Evolutionary conservation across 2,888 invertebrate species (phyloP), one percentile per base, ranked within the genome.

Genomic region (Marasmarcha lunaedactyla): DNA sequence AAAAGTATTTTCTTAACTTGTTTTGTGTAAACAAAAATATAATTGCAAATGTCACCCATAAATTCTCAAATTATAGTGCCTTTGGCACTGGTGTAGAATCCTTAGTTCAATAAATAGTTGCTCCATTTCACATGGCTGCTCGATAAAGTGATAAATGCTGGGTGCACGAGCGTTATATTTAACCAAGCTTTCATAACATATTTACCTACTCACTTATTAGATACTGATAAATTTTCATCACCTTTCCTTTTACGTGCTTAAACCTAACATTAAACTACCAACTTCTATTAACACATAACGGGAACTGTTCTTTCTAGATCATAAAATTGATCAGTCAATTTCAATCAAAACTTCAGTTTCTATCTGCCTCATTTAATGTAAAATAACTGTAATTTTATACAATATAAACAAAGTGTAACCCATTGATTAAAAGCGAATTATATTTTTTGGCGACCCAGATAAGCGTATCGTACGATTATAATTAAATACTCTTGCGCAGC

Each of bases 111-210:
- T 30, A 44, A 45, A 46, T 44, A 49, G 35, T 39, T 56, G 63
- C 58, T 55, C 67, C 56, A 67, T 63, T 69, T 70, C 62, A 62
- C 65, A 57, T 55, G 60, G 57, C 46, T 45, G 51, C 46, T 33
- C 49, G 51, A 49, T 59, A 52, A 63, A 54, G 53, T 62, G 62
- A 58, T 64, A 63, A 60, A 62, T 57, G 51, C 50, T 43, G 54
- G 54, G 53, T 53, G 57, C 68, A 62, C 67, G 64, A 59, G 43
- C 30, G 20, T 30, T 9, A 30, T 30, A 30, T 30, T 30, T 30
- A 30, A 7, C 30, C 6, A 20, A 3, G 20, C 20, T 30, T 30
- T 30, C 30, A 30, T 30, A 30, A 30, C 30, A 30, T 11, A 11
- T 30, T 30, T 30, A 30, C 30, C 11, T 11, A 9, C 2, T n/a